Evolutionary conservation across 2,113 vertebrate genomes (phyloP).

Genomic region (Bungarus multicinctus): DNA sequence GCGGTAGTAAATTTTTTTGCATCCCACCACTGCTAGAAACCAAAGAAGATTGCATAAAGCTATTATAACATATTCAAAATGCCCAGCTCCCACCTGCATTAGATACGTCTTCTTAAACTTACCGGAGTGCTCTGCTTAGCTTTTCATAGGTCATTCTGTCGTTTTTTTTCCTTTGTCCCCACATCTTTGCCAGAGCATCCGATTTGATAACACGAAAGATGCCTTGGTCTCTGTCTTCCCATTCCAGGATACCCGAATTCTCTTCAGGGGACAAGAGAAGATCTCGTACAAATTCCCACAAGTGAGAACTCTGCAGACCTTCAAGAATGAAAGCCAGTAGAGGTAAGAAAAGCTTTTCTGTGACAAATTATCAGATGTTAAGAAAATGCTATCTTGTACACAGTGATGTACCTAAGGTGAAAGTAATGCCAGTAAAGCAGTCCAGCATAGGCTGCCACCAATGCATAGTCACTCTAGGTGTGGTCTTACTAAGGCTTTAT

Average conservation of each 20-base stretch:
- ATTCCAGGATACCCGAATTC: constrained; percentile 67
- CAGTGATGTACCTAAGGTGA: neutral
- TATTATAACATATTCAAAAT: neutral
- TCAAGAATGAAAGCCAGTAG: constrained; percentile 14
- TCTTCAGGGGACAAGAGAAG: constrained; percentile 68
- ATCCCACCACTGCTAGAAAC: neutral
- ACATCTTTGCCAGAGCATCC: constrained; percentile 69
- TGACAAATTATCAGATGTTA: neutral
- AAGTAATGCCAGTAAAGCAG: neutral
- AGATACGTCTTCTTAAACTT: constrained; percentile 11
- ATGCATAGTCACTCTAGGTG: neutral
- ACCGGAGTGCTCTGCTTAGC: constrained; percentile 66
- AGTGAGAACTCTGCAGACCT: constrained; percentile 67
- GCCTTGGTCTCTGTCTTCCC: constrained; percentile 67
- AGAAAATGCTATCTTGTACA: neutral
- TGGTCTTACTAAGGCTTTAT: too few species aligned
- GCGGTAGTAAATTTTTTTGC: too few species aligned
- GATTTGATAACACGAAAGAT: constrained; percentile 71
- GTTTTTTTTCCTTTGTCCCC: constrained; percentile 72
- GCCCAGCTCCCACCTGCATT: neutral
- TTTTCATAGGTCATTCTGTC: constrained; percentile 71
- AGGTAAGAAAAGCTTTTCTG: neutral
- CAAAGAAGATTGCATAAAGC: neutral
- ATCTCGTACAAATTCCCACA: constrained; percentile 71
- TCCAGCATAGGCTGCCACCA: neutral